A percentile compares a stretch with the other conserved stretches of the same genome.
These are phyloP conservation scores for Oncopeltus fasciatus DNA, from an alignment of 1,140 invertebrate species.

Conservation along the genomic window DNA sequence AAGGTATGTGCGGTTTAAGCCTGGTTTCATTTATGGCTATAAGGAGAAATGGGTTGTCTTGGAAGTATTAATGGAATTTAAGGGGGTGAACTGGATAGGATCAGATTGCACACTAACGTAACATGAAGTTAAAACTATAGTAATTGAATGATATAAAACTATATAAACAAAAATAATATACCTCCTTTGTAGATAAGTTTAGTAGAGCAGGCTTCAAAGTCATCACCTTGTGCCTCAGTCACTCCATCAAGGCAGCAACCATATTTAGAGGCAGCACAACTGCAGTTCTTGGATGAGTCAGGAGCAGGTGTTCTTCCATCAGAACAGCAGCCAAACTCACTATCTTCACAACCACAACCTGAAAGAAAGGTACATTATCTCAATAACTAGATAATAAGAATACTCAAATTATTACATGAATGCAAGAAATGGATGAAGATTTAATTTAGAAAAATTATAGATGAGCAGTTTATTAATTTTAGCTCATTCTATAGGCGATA, in stretches of 20 bases:
- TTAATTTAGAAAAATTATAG: too few species aligned
- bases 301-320: conserved; percentile 61
- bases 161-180: conserved; percentile 18
- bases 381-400: too few species aligned
- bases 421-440: too few species aligned
- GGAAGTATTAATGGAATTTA: too few species aligned
- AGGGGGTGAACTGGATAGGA: too few species aligned
- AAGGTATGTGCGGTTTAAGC: too few species aligned
- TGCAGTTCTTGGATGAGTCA: conserved; percentile 54
- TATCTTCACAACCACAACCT: conserved; percentile 70
- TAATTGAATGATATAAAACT: neutral
- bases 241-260: conserved; percentile 78
- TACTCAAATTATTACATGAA: too few species aligned
- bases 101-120: neutral
- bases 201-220: conserved; percentile 66
- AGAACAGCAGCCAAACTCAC: conserved; percentile 72
- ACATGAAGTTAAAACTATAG: neutral
- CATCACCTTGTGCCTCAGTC: conserved; percentile 60
- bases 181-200: conserved; percentile 49
- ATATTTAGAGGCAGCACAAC: conserved; percentile 59
- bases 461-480: too few species aligned
- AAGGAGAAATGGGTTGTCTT: too few species aligned
- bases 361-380: too few species aligned
- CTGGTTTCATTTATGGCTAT: too few species aligned
- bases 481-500: too few species aligned